Evolutionary conservation across 2,113 vertebrate species (phyloP).

Genomic region (Equus przewalskii): DNA sequence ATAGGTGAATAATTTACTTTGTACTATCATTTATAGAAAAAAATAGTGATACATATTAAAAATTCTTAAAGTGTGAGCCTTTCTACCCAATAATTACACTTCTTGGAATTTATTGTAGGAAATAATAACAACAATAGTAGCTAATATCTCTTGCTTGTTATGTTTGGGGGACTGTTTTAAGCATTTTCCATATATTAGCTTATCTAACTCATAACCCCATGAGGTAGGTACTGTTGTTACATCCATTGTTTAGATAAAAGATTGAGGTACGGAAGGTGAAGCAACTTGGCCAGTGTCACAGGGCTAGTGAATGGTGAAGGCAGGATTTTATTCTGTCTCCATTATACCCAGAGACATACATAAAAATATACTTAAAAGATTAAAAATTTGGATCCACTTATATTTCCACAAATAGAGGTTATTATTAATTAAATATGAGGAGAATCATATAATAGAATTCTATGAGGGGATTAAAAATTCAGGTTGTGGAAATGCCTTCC

Average conservation of each 20-base stretch:
- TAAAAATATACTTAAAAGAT: background rate
- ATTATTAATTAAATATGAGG: background rate
- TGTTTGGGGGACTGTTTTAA: background rate
- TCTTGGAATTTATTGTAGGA: background rate
- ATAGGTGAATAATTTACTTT: slow-evolving; percentile 11
- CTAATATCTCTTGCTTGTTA: background rate
- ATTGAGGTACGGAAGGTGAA: background rate
- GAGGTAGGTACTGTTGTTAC: background rate
- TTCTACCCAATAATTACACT: background rate
- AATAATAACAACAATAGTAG: background rate
- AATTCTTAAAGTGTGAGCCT: background rate
- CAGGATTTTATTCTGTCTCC: background rate
- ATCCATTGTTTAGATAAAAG: background rate
- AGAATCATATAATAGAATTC: background rate
- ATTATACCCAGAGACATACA: background rate
- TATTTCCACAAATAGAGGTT: background rate
- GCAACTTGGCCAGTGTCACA: background rate
- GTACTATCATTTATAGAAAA: background rate
- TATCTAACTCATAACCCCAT: background rate
- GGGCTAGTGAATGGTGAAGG: background rate
- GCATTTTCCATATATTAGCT: background rate
- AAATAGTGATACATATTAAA: background rate
- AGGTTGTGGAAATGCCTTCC: background rate
- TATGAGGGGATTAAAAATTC: slow-evolving; percentile 1
- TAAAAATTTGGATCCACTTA: background rate